Conservation (phyloP, 2,113 vertebrate genomes). For the Plecturocebus donacophilus region DNA sequence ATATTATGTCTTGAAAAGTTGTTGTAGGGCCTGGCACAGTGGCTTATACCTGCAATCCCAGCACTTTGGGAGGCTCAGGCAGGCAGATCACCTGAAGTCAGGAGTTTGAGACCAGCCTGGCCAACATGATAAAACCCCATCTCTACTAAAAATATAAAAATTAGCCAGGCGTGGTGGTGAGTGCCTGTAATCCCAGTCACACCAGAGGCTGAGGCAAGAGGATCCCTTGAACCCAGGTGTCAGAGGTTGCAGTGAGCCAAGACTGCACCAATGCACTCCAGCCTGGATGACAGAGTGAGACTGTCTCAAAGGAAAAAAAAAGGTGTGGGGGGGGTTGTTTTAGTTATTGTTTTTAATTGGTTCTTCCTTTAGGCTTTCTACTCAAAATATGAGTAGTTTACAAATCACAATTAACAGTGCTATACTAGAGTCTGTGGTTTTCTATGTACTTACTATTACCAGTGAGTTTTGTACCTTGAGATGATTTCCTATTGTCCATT, state of each 20-base stretch:
- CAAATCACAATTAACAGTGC: too few species aligned
- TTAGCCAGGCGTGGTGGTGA: not conserved
- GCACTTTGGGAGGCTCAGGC: not conserved
- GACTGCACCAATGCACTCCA: not conserved
- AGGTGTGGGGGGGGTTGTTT: too few species aligned
- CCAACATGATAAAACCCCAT: not conserved
- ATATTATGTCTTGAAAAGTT: too few species aligned
- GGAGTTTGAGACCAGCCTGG: not conserved
- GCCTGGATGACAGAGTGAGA: not conserved
- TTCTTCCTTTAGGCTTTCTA: too few species aligned
- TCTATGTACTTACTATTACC: not conserved
- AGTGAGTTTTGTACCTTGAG: too few species aligned
- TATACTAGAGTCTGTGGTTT: too few species aligned
- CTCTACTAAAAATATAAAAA: not conserved
- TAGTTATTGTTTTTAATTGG: too few species aligned
- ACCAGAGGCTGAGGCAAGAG: not conserved
- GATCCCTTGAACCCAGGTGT: not conserved
- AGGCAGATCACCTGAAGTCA: not conserved
- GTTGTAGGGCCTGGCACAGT: too few species aligned
- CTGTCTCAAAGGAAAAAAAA: not conserved
- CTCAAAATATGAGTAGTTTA: too few species aligned
- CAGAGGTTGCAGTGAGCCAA: not conserved
- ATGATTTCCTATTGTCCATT: too few species aligned
- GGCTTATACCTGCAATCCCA: too few species aligned
- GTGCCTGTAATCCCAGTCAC: not conserved